These are phyloP conservation scores for Diglossa cyanea DNA, from an alignment of 2,797 vertebrate genomes.

Conservation along the genomic window DNA sequence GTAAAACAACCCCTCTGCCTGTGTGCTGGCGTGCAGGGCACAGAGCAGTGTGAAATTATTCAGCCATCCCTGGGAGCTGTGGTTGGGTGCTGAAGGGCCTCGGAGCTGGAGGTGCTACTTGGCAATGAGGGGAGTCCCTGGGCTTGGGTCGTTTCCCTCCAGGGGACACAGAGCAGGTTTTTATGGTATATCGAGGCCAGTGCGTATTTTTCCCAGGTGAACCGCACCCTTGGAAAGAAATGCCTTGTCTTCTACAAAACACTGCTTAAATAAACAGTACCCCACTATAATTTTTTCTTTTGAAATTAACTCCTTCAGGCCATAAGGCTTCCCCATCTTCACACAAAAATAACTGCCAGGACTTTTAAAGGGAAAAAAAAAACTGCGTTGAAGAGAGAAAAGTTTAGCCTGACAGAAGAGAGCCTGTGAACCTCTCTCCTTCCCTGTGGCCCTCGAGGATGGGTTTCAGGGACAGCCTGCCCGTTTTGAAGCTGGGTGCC, in stretches of 20 bases:
- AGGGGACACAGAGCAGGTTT: background rate
- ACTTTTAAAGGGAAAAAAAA: background rate
- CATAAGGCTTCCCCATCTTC: background rate
- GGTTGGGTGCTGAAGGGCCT: background rate
- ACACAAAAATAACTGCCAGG: background rate
- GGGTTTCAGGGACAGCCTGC: background rate
- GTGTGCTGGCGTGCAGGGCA: accelerated
- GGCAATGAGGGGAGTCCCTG: accelerated
- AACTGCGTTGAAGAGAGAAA: background rate
- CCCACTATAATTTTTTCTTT: slow-evolving; percentile 24
- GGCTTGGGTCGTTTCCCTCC: background rate
- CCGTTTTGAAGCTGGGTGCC: background rate
- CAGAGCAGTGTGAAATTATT: background rate
- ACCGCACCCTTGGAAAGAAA: background rate
- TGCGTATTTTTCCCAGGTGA: background rate
- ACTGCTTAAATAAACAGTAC: slow-evolving; percentile 27
- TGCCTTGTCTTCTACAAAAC: background rate
- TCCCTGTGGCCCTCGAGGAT: accelerated
- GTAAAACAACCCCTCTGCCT: background rate
- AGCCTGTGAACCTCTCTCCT: background rate
- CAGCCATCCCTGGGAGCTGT: background rate
- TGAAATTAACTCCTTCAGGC: slow-evolving; percentile 58
- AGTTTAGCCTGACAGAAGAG: background rate
- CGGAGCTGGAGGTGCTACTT: background rate
- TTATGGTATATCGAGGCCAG: accelerated